Evolutionary conservation across 2,888 invertebrate species (phyloP), one percentile per base, ranked within the genome.

Genomic region (Sinodicranocentrus sp.): DNA sequence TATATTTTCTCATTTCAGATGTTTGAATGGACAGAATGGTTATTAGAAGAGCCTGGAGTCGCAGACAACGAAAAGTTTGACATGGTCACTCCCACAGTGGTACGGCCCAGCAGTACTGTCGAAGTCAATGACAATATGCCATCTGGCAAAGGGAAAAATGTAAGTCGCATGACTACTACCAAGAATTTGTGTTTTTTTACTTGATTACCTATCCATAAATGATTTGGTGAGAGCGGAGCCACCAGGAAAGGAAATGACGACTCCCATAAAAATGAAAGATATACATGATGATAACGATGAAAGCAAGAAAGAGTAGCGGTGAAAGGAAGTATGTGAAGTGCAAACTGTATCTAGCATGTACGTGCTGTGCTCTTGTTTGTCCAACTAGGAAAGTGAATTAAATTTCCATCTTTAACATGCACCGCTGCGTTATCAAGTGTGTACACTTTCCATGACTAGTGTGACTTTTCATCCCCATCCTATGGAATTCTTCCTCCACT

Each of bases 1-100:
- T 13, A 39, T 15, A 48, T 48, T 48, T 6, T 48, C 48, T 48
- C 15, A 10, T 87, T 89, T 90, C 90, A 95, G 93, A 98, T 99
- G 97, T 99, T 98, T 90, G 96, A 98, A 89, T 96, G 97, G 0
- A 98, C 98, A 0, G 95, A 95, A 25, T 98, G 98, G 98, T 91
- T 92, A 2, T 90, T 98, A 78, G 97, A 98, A 89, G 97, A 98
- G 90, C 95, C 95, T 0, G 95, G 95, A 68, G 94, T 95, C 3
- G 95, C 95, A 0, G 97, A 97, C 89, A 94, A 93, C 44, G 93
- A 94, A 43, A 96, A 96, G 90, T 98, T 95, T 91, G 96, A 97
- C 89, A 93, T 96, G 89, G 92, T 98, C 1, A 95, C 95, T 88
- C 97, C 97, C 0, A 97, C 97, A 0, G 94, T 97, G 3, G 95